Percentiles rank a stretch among this genome's conserved stretches.
Conservation (phyloP, 2,888 invertebrate genomes). For the Eumacrocentrus americanus region DNA sequence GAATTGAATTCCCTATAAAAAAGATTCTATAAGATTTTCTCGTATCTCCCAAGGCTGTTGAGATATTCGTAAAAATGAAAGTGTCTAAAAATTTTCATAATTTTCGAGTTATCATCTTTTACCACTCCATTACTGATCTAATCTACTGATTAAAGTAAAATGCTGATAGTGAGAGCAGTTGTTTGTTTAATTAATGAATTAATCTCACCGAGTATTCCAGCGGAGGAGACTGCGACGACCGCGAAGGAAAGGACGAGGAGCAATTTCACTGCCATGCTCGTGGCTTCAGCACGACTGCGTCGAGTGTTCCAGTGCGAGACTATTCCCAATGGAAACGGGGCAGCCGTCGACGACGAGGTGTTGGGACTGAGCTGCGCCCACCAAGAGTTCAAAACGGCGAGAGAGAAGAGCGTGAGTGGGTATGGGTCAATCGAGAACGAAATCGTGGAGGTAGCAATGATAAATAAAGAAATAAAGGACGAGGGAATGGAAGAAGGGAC, state of each 20-base stretch:
- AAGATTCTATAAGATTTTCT: no score
- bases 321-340: neutral
- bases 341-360: constrained; percentile 7
- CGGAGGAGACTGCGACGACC: constrained; percentile 49
- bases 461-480: neutral
- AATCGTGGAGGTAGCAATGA: constrained; percentile 24
- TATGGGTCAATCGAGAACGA: constrained; percentile 34
- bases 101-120: no score
- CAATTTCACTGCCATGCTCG: constrained; percentile 46
- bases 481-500: constrained; percentile 3
- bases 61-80: no score
- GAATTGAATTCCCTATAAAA: no score
- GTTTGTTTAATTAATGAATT: neutral
- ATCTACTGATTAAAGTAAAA: no score
- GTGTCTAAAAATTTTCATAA: no score
- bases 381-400: constrained; percentile 20
- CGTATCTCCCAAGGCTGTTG: no score
- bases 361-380: constrained; percentile 3
- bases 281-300: constrained; percentile 8
- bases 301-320: constrained; percentile 1
- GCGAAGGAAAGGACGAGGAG: constrained; percentile 46
- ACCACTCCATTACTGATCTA: no score
- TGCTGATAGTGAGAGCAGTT: neutral
- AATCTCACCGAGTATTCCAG: constrained; percentile 57
- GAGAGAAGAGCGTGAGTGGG: no score